Base-by-base conservation (phyloP, 1,140 invertebrate genomes). In the Drosophila auraria region DNA sequence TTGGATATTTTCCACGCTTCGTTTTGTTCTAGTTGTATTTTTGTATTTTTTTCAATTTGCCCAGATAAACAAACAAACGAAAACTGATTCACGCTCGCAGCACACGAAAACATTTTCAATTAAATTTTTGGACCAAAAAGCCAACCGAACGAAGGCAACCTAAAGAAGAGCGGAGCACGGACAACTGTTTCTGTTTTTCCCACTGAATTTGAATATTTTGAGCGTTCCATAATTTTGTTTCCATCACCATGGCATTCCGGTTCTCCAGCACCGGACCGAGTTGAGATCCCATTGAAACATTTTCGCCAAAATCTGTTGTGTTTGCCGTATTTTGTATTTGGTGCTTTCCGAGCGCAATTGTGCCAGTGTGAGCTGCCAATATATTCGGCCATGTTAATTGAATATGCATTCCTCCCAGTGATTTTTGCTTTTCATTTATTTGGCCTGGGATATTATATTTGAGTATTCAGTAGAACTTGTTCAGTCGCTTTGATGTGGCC, bases 101-200 rank as follows among this genome's bases (percentile, higher is more conserved):
- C 83, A 87, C 84, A 87, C 86, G 74, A 89, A 90, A 87, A 87
- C 82, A 83, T 89, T 87, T 89, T 79, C 84, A 83, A 87, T 83
- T 83, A 69, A 72, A 84, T 72, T 81, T 62, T 53, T 72, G 71
- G 47, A 59, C 47, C 66, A 72, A 63, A 87, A 82, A 78, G 58
- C 68, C 77, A 83, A 69, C 58, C 69, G 50, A 80, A 80, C 57
- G 51, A 61, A 82, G 74, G 42, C 56, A 73, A 74, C 74, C 17
- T 54, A 56, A 80, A 50, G 42, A 38, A 33, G 25, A 62, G 77
- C 45, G 51, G 23, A 60, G 36, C 38, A 25, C 33, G 38, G 61
- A 77, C 78, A 82, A 69, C 50, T 11, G 54, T 57, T 40, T 57
- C 54, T n/a, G 78, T 65, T 78, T 81, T 69, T 74, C 82, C 54